Evolutionary conservation across 2,888 invertebrate genomes (phyloP).

Genomic region (Ryuthela nishihirai): DNA sequence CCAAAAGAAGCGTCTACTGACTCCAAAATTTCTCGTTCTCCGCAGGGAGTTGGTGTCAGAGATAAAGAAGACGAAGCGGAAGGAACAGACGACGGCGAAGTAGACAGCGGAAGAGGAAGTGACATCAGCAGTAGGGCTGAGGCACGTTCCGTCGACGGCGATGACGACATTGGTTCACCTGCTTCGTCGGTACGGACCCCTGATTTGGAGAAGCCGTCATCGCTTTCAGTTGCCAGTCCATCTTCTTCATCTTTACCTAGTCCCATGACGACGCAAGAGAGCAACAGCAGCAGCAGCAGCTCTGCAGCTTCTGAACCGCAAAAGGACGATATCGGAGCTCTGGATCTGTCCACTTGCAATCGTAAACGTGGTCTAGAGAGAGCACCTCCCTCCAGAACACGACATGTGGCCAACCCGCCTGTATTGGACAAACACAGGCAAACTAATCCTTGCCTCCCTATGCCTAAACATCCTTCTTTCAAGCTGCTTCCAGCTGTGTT

Average conservation of each 20-base stretch:
- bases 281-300: background rate
- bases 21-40: too few species aligned
- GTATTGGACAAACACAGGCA: slow-evolving; percentile 32
- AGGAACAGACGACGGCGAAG: slow-evolving; percentile 27
- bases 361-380: slow-evolving; percentile 24
- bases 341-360: slow-evolving; percentile 33
- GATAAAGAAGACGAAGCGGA: slow-evolving; percentile 16
- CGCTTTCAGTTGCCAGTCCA: background rate
- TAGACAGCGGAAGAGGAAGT: slow-evolving; percentile 33
- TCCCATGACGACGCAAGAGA: background rate
- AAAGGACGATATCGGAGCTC: slow-evolving; percentile 23
- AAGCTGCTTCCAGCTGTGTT: slow-evolving; percentile 21
- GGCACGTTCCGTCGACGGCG: slow-evolving; percentile 25
- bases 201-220: slow-evolving; percentile 4
- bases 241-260: background rate
- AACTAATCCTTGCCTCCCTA: slow-evolving; percentile 16
- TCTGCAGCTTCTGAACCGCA: slow-evolving; percentile 7
- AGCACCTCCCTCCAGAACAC: slow-evolving; percentile 7
- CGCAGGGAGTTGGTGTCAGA: background rate
- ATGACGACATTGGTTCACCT: slow-evolving; percentile 37
- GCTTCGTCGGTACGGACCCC: slow-evolving; percentile 18
- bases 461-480: slow-evolving; percentile 20
- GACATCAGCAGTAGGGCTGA: slow-evolving; percentile 30
- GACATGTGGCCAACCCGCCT: slow-evolving; percentile 35
- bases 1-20: slow-evolving; percentile 18